Evolutionary conservation across 2,888 invertebrate genomes (phyloP).

Genomic region (Arenicola marina): DNA sequence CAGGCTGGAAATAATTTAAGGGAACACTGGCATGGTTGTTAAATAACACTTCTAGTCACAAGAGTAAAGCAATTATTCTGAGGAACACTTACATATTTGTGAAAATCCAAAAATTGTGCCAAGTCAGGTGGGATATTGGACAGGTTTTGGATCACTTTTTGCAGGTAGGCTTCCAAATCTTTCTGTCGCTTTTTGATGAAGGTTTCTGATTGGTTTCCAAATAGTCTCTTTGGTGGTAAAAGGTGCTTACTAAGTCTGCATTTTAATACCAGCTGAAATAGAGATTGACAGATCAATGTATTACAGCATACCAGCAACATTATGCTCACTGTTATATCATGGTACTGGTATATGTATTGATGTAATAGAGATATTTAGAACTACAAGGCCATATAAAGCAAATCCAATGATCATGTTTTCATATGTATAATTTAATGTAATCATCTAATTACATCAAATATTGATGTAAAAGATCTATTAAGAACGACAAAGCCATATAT

Average conservation of each 20-base stretch:
- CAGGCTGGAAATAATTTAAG: background rate
- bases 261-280: slow-evolving; percentile 70
- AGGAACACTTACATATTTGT: slow-evolving; percentile 69
- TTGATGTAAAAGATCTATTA: too few relatives aligned
- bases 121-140: slow-evolving; percentile 78
- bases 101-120: slow-evolving; percentile 84
- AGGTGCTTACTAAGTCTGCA: slow-evolving; percentile 83
- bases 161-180: slow-evolving; percentile 80
- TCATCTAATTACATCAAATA: background rate
- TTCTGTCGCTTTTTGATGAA: slow-evolving; percentile 84
- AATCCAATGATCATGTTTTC: background rate
- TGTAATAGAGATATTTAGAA: background rate
- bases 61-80: background rate
- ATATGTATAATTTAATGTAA: background rate
- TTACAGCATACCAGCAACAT: too few relatives aligned
- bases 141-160: slow-evolving; percentile 72
- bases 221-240: slow-evolving; percentile 89
- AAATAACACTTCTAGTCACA: background rate
- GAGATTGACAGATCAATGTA: too few relatives aligned
- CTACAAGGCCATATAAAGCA: background rate
- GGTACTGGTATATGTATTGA: too few relatives aligned
- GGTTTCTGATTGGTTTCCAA: slow-evolving; percentile 84
- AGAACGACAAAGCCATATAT: background rate
- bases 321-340: too few relatives aligned
- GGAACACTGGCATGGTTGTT: background rate